These are phyloP conservation scores for Scopus umbretta DNA, from an alignment of 2,113 vertebrate genomes.

Conservation along the genomic window DNA sequence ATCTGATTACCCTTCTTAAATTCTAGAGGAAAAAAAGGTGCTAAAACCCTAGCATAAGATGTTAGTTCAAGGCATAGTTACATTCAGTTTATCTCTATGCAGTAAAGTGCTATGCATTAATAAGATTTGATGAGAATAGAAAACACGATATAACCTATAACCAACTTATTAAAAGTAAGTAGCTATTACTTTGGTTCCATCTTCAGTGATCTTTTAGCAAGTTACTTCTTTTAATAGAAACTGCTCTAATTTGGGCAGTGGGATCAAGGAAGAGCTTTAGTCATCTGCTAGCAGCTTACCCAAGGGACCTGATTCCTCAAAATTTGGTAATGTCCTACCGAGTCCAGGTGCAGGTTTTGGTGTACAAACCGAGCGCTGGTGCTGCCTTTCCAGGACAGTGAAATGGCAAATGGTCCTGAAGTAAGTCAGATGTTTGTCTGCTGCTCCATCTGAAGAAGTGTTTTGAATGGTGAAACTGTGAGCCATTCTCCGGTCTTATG, in stretches of 20 bases:
- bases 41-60: not conserved
- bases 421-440: not conserved
- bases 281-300: not conserved
- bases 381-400: not conserved
- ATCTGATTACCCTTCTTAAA: not conserved
- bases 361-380: not conserved
- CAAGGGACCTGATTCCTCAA: not conserved
- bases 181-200: not conserved
- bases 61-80: not conserved
- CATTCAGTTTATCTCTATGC: not conserved
- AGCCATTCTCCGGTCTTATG: not conserved
- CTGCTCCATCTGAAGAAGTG: not conserved
- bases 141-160: not conserved
- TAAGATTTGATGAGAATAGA: not conserved
- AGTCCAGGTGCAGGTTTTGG: not conserved
- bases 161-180: not conserved
- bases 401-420: not conserved
- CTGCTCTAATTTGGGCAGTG: not conserved
- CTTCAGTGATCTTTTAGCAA: not conserved
- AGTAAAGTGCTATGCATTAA: not conserved
- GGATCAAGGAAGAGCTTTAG: not conserved
- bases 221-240: not conserved
- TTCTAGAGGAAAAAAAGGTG: not conserved
- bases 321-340: not conserved
- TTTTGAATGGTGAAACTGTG: not conserved